phyloP scores from a whole-genome alignment of 2,797 vertebrate species.

The Rhabdomys pumilio region DNA sequence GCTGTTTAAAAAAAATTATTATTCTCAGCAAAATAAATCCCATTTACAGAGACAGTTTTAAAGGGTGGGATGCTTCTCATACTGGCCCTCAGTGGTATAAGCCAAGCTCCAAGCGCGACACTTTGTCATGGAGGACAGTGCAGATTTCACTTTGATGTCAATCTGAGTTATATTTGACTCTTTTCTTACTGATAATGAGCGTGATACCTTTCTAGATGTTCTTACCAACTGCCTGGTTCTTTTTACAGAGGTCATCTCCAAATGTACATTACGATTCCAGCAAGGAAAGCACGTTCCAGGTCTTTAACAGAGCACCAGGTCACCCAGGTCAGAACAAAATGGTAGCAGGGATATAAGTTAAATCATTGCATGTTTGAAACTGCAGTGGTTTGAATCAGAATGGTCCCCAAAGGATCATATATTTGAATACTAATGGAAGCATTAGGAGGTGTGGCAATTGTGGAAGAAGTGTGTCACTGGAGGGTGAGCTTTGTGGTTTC shows the following conservation, averaged over 20 bases:
- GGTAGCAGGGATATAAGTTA: conserved; percentile 22
- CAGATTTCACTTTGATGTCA: conserved; percentile 59
- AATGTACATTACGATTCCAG: background rate
- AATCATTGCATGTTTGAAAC: conserved; percentile 12
- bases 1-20: conserved; percentile 64
- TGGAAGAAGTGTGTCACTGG: too few species aligned
- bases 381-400: background rate
- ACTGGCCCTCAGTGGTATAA: conserved; percentile 67
- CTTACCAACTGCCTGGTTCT: conserved; percentile 11
- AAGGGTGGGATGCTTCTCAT: conserved; percentile 74
- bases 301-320: background rate
- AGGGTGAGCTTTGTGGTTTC: background rate
- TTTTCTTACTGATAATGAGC: conserved; percentile 61
- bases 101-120: background rate
- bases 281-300: background rate
- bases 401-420: background rate
- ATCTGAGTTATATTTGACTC: conserved; percentile 46
- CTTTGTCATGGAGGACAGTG: conserved; percentile 58
- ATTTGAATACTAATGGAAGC: background rate
- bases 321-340: background rate
- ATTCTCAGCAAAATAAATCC: conserved; percentile 53
- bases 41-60: conserved; percentile 72
- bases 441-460: background rate
- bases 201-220: conserved; percentile 26
- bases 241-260: conserved; percentile 6